Evolutionary conservation across 2,113 vertebrate genomes (phyloP).

Genomic region (Nanger granti): DNA sequence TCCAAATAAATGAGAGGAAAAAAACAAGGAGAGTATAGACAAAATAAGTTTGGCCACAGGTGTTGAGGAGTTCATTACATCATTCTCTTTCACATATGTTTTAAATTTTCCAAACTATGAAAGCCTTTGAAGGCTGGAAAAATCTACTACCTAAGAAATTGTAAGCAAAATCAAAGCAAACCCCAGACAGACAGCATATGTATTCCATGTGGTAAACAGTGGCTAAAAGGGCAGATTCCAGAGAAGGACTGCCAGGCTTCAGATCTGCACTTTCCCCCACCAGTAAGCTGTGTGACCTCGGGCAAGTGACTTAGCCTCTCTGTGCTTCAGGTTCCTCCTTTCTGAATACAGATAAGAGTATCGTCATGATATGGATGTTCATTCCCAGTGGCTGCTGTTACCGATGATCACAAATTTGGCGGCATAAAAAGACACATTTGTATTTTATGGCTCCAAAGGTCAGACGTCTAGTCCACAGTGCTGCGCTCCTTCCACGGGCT

Average conservation of each 20-base stretch:
- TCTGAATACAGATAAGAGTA: background rate
- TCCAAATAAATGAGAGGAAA: background rate
- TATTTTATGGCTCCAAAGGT: background rate
- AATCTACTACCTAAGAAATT: background rate
- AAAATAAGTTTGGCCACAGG: background rate
- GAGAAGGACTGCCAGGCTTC: background rate
- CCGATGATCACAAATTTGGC: background rate
- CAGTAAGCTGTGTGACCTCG: background rate
- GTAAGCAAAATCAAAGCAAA: background rate
- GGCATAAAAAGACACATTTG: background rate
- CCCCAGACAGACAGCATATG: too few relatives aligned
- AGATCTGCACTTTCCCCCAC: background rate
- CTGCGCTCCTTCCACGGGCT: background rate
- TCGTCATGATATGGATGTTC: background rate
- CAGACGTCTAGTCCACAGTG: background rate
- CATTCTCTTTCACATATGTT: background rate
- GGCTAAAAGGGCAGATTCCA: background rate
- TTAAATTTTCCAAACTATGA: background rate
- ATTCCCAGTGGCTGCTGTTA: background rate
- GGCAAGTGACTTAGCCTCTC: background rate
- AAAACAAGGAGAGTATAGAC: background rate
- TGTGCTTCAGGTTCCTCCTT: background rate
- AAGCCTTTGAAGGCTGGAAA: background rate
- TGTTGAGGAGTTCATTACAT: background rate
- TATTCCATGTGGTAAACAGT: background rate